Evolutionary conservation across 2,797 vertebrate species (phyloP), one percentile per base, ranked within the genome.

Genomic region (Pipistrellus nathusii): DNA sequence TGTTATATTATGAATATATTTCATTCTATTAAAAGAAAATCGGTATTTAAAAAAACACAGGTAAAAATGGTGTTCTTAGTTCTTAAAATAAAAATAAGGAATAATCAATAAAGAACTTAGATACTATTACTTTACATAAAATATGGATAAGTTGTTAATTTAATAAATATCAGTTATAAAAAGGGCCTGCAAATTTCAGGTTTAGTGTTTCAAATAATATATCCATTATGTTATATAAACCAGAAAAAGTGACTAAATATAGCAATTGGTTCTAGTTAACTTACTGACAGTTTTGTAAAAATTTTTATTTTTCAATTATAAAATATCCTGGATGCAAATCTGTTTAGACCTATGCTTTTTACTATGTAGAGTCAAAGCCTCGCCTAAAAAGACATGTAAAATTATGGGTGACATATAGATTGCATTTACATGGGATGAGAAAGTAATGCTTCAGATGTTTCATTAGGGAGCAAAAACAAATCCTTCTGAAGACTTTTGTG

Each of bases 401-500:
- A 93, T 90, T 77, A 84, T 73, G 21, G 4, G 12, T 93, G 41
- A 90, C 68, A 35, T 77, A 46, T 64, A 85, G 44, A 89, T 93
- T 84, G 18, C 20, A 85, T 87, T 71, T 88, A 46, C 2, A 93
- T 17, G 3, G 8, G 17, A 77, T 78, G 69, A n/a, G 44, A 75
- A 55, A 55, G 12, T 75, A 83, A 83, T 44, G 27, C n/a, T 92
- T 82, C 46, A 86, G 51, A 85, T 73, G 27, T 78, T 90, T 14
- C 21, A 84, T 85, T 77, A 62, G 14, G 12, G 10, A 51, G 30
- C 38, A 51, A 66, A 82, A 85, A 66, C 1, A 4, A 80, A 93
- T 85, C 64, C 32, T 91, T 93, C n/a, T 62, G 32, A 94, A 91
- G 57, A 78, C 9, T 64, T 91, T 66, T 91, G 53, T 91, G 25